Evolutionary conservation across 1,140 invertebrate genomes (phyloP), one percentile per base, ranked within the genome.

Genomic region (Lordiphosa collinella): DNA sequence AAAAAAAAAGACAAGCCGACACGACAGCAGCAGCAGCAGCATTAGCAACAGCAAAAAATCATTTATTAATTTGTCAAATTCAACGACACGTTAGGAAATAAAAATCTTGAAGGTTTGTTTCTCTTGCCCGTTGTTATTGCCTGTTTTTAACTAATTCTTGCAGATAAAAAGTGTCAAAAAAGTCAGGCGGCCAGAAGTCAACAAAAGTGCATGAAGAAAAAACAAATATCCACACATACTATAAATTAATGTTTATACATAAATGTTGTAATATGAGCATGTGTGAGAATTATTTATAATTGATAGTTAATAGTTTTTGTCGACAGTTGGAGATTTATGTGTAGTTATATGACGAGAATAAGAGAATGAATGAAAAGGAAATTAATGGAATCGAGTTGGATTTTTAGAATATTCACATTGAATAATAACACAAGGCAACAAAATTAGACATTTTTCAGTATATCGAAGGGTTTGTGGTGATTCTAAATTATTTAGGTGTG

Each of bases 11-110:
- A 41, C 63, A 67, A 46, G 25, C 53, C 48, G 62, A 57, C 62
- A 66, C 38, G 62, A 57, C 62, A 66, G 52, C 62, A 53, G 14
- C 22, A 4, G 14, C 44, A 48, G 31, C 44, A 32, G 12, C 25
- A 16, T 10, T 37, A 35, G 40, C 49, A 34, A 61, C 56, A 53
- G 14, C 49, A 35, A 14, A 38, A 63, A 69, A 59, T 68, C 65
- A 69, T 69, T 61, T 69, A 69, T 69, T 69, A 69, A 69, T 69
- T 69, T 69, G 66, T 69, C 65, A 69, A 69, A 69, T 51, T 61
- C 56, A 69, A 69, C 47, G 36, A 69, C 46, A 69, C 51, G 66
- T 69, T 69, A 69, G 65, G 66, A 69, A 69, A 69, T 46, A 41
- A 31, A 66, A 52, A 46, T 47, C 29, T 58, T 29, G 35, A 40